phyloP scores from a whole-genome alignment of 1,140 invertebrate genomes.

The Drosophila micromelanica region DNA sequence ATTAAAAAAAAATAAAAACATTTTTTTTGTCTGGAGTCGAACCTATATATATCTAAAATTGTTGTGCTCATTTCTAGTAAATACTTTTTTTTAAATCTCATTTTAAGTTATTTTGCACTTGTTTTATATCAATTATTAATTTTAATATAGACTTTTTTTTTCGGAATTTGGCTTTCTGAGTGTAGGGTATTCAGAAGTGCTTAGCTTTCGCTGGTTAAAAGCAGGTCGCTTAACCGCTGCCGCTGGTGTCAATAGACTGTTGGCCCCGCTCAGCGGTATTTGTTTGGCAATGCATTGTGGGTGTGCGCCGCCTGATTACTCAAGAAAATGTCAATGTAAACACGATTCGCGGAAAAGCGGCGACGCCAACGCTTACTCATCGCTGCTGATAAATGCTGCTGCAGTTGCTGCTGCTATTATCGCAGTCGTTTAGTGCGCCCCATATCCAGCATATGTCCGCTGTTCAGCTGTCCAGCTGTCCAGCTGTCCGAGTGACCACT shows the following conservation, averaged over 20 bases:
- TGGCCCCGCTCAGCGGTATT: conserved; percentile 25
- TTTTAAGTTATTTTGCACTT: too few species aligned
- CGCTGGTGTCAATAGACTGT: conserved; percentile 38
- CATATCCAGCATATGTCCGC: conserved; percentile 29
- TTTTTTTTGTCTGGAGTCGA: too few species aligned
- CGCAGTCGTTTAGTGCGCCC: conserved; percentile 4
- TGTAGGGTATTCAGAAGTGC: not conserved
- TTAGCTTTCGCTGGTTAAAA: not conserved
- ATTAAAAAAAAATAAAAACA: too few species aligned
- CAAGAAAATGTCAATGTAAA: conserved; percentile 77
- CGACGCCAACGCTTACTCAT: conserved; percentile 34
- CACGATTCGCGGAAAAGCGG: conserved; percentile 67
- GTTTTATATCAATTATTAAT: too few species aligned
- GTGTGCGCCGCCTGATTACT: conserved; percentile 55
- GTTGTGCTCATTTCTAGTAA: too few species aligned
- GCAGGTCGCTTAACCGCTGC: not conserved
- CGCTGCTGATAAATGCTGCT: conserved; percentile 17
- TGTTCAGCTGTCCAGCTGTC: not conserved
- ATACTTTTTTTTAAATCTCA: too few species aligned
- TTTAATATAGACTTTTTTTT: too few species aligned
- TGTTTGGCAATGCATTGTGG: conserved; percentile 56
- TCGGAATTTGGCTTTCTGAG: too few species aligned
- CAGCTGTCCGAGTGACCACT: conserved; percentile 1
- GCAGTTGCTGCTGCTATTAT: conserved; percentile 6
- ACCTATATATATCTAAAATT: too few species aligned